Evolutionary conservation across 2,113 vertebrate genomes (phyloP).

Genomic region (Marmota monax): DNA sequence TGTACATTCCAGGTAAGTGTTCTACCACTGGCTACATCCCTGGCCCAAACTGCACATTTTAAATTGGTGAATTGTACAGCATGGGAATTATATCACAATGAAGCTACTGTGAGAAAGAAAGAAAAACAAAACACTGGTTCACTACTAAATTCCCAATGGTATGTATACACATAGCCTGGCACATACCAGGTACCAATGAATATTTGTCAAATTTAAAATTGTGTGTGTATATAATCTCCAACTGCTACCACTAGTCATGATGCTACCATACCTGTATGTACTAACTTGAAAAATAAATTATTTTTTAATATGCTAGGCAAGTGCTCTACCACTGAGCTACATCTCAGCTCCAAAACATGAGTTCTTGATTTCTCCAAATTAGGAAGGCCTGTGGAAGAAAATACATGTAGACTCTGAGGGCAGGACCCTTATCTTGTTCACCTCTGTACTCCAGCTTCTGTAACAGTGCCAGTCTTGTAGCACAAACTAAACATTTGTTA

Average conservation of each 20-base stretch:
- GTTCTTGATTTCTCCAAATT: constrained; percentile 24
- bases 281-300: neutral
- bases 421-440: neutral
- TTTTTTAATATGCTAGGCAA: too few species aligned
- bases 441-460: neutral
- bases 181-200: neutral
- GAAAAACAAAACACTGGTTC: neutral
- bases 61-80: neutral
- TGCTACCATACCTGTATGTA: neutral
- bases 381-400: constrained; percentile 26
- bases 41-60: too few species aligned
- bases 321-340: too few species aligned
- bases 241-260: neutral
- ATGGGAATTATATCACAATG: neutral
- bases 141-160: neutral
- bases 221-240: neutral
- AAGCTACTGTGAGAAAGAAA: neutral
- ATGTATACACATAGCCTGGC: neutral
- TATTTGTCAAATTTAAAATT: constrained; percentile 12
- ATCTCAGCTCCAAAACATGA: neutral
- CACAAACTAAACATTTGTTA: neutral
- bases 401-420: neutral
- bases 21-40: too few species aligned
- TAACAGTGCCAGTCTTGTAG: neutral
- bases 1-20: too few species aligned